A percentile compares a stretch with the other conserved stretches of the same genome.
Conservation (phyloP, 2,888 invertebrate genomes). For the Thymelicus lineola region DNA sequence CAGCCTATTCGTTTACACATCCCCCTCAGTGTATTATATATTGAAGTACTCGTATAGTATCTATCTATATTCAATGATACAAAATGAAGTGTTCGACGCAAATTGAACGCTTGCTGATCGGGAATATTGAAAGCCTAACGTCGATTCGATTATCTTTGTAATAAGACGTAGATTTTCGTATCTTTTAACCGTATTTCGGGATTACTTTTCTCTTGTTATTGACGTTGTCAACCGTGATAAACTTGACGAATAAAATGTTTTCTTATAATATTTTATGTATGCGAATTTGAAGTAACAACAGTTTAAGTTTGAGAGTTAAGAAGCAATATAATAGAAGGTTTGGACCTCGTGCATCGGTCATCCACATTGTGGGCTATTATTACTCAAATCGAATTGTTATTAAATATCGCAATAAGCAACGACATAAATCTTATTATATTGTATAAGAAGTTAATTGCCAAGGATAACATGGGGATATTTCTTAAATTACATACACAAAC, state of each 20-base stretch:
- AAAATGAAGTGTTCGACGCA: slow-evolving; percentile 36
- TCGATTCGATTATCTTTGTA: slow-evolving; percentile 36
- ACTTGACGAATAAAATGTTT: neutral
- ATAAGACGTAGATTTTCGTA: slow-evolving; percentile 35
- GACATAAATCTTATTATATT: no score
- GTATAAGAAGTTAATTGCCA: no score
- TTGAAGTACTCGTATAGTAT: slow-evolving; percentile 7
- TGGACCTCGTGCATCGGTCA: no score
- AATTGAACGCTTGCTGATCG: slow-evolving; percentile 34
- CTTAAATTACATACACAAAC: no score
- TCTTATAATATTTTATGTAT: no score
- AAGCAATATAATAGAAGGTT: no score
- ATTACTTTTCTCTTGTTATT: slow-evolving; percentile 9
- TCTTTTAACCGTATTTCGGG: slow-evolving; percentile 29
- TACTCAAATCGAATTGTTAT: no score
- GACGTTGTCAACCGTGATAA: neutral
- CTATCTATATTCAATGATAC: slow-evolving; percentile 24
- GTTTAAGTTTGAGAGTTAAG: no score
- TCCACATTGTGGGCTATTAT: no score
- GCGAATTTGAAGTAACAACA: no score
- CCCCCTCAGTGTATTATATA: slow-evolving; percentile 23
- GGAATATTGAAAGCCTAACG: slow-evolving; percentile 36
- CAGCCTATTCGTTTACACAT: slow-evolving; percentile 34
- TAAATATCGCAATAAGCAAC: no score
- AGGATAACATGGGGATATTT: no score